phyloP scores from a whole-genome alignment of 2,888 invertebrate species.

The Agriopis marginaria region DNA sequence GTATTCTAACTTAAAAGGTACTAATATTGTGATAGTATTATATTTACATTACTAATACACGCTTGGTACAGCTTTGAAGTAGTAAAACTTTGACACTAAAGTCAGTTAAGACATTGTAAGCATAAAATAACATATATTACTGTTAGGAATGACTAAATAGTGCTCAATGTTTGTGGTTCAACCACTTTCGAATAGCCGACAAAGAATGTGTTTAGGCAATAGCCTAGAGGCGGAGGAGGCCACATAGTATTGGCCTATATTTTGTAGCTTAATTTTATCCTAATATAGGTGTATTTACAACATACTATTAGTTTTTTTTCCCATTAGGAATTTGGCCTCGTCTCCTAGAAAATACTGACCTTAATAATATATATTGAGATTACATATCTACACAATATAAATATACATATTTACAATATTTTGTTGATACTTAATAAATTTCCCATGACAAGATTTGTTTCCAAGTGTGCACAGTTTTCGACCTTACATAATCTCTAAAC shows the following conservation, averaged over 20 bases:
- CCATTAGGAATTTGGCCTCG: constrained; percentile 3
- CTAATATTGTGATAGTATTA: neutral
- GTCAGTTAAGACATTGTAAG: neutral
- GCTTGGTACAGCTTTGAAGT: neutral
- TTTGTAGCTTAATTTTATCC: neutral
- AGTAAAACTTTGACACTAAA: neutral
- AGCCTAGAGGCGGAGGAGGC: neutral
- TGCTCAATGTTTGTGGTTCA: neutral
- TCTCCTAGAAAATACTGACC: constrained; percentile 1
- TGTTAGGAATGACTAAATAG: too few relatives aligned
- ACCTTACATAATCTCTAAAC: constrained; percentile 63
- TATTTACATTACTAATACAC: neutral
- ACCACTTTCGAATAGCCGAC: neutral
- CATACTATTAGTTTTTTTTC: neutral
- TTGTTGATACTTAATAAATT: neutral
- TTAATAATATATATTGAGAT: neutral
- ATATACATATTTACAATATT: neutral
- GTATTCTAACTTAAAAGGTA: too few relatives aligned
- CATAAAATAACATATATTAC: neutral
- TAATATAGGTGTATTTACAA: neutral
- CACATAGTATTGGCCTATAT: neutral
- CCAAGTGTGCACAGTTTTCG: constrained; percentile 68
- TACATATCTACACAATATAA: neutral
- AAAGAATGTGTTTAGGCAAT: neutral
- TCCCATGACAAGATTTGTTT: constrained; percentile 51